Evolutionary conservation across 2,888 invertebrate genomes (phyloP).

Genomic region (Lamellibrachia columna): DNA sequence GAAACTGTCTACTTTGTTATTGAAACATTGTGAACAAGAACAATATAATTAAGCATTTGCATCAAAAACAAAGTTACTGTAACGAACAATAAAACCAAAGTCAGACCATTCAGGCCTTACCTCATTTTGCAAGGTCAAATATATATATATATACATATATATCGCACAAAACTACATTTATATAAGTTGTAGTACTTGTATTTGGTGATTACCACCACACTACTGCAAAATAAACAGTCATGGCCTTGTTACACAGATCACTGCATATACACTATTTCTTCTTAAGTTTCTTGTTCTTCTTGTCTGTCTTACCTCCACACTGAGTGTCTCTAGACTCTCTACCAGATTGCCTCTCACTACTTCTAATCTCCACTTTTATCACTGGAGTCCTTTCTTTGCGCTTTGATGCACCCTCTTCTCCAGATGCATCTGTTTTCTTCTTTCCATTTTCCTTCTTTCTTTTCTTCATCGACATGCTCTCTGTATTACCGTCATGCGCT

Average conservation of each 20-base stretch:
- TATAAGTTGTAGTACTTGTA: too few relatives aligned
- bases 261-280: conserved; percentile 17
- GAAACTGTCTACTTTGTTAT: too few relatives aligned
- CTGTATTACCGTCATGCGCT: not conserved
- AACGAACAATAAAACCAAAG: too few relatives aligned
- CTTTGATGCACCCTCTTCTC: not conserved
- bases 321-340: not conserved
- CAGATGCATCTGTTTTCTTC: not conserved
- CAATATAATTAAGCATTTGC: too few relatives aligned
- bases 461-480: not conserved
- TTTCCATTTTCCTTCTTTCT: not conserved
- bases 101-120: too few relatives aligned
- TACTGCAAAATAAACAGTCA: not conserved
- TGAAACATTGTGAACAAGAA: too few relatives aligned
- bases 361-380: not conserved
- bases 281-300: conserved; percentile 18
- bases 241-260: not conserved
- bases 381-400: not conserved
- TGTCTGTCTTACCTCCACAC: not conserved
- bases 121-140: too few relatives aligned
- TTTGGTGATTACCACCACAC: too few relatives aligned
- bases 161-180: too few relatives aligned
- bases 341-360: not conserved
- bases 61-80: too few relatives aligned
- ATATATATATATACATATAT: too few relatives aligned